Conservation (phyloP, 1,140 invertebrate genomes). For the Drosophila trapezifrons region DNA sequence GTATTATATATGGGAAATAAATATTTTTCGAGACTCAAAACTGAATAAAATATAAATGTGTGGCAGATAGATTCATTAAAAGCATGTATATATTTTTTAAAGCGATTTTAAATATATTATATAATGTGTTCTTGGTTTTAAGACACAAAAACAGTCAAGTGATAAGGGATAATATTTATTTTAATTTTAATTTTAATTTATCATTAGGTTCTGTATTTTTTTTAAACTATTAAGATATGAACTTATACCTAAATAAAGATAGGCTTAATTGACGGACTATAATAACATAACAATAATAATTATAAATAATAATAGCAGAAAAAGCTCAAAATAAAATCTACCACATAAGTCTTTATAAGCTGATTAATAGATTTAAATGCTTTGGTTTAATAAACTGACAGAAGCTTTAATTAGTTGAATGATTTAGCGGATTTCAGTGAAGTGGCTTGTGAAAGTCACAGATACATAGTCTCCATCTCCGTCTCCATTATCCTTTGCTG, state of each 20-base stretch:
- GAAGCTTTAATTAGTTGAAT: conserved; percentile 53
- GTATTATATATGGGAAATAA: conserved; percentile 8
- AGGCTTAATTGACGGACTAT: too few species aligned
- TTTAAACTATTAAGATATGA: background rate
- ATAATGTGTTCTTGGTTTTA: background rate
- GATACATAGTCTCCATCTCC: conserved; percentile 19
- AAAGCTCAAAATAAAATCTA: background rate
- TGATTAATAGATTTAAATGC: conserved; percentile 2
- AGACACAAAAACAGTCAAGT: background rate
- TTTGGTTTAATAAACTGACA: background rate
- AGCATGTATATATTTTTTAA: background rate
- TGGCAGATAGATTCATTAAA: background rate
- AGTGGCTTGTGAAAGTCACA: conserved; percentile 54
- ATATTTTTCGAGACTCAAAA: background rate
- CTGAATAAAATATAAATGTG: conserved; percentile 26
- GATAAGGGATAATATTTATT: too few species aligned
- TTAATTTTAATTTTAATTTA: too few species aligned
- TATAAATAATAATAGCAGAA: background rate
- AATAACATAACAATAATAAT: too few species aligned
- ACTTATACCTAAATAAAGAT: background rate
- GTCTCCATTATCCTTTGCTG: conserved; percentile 13
- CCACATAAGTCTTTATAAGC: background rate
- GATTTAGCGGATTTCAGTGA: conserved; percentile 58
- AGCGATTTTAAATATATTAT: background rate
- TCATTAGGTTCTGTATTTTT: too few species aligned